phyloP scores from a whole-genome alignment of 1,140 invertebrate species.

The Contarinia nasturtii region DNA sequence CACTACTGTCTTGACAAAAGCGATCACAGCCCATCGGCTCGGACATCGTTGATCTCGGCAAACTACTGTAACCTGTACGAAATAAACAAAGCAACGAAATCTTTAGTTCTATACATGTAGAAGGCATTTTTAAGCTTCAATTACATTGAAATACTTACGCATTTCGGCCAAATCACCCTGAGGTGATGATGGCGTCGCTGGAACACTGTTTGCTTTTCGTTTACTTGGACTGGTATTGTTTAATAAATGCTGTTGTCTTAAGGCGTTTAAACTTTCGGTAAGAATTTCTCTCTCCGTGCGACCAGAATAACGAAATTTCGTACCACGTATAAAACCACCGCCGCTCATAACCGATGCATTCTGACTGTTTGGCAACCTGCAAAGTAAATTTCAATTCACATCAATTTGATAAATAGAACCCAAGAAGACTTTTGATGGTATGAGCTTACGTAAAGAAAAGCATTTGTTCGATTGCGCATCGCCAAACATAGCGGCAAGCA shows the following conservation, averaged over 20 bases:
- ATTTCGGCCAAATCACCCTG: constrained; percentile 22
- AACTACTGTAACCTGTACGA: constrained; percentile 54
- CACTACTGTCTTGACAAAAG: constrained; percentile 11
- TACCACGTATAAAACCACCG: constrained; percentile 83
- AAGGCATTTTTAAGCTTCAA: not conserved
- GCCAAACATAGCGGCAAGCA: constrained; percentile 85
- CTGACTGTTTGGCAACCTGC: constrained; percentile 64
- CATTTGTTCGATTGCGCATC: constrained; percentile 91
- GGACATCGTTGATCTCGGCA: constrained; percentile 61
- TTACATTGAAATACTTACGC: constrained; percentile 9
- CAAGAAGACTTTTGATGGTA: too few species aligned
- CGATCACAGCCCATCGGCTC: constrained; percentile 31
- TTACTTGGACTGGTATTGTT: constrained; percentile 37
- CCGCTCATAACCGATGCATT: constrained; percentile 76
- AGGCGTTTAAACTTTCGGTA: constrained; percentile 32
- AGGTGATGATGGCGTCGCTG: constrained; percentile 66
- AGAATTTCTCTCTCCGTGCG: constrained; percentile 75
- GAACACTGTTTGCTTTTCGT: constrained; percentile 64
- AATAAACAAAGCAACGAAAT: not conserved
- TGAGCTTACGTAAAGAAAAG: constrained; percentile 87
- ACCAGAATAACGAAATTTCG: constrained; percentile 81
- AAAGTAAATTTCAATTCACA: constrained; percentile 8
- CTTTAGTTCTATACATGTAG: not conserved
- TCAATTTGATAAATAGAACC: too few species aligned
- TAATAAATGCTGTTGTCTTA: constrained; percentile 29